Evolutionary conservation across 2,888 invertebrate genomes (phyloP), one percentile per base, ranked within the genome.

Genomic region (Hermaeophaga mercurialis): DNA sequence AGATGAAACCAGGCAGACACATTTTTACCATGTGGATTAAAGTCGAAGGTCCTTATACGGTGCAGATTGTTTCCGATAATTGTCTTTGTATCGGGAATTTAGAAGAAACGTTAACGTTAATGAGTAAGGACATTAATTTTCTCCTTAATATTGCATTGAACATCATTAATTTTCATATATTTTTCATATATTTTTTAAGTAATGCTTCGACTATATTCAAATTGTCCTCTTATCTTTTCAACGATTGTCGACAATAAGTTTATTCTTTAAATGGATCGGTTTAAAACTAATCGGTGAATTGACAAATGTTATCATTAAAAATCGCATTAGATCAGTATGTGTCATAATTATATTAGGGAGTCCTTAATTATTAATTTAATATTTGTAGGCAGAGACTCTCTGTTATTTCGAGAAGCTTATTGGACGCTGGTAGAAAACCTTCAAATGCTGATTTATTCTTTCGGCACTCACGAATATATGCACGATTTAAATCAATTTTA

Each of bases 371-470:
- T n/a, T n/a, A n/a, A n/a, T n/a, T n/a, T 73, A 5, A 64, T 66
- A 6, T 50, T 53, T 4, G 70, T 76, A 72, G 54, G 62, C 1
- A 50, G 28, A 11, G 75, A 77, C 62, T 70, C 74, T 0, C 59
- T 70, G 38, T 41, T 62, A 8, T 54, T 75, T n/a, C 61, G 63
- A 3, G 59, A 73, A 54, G 57, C 63, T 11, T 70, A 68, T 52
- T 63, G 63, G 6, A 61, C 71, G 14, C 59, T 75, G n/a, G 70
- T 71, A 1, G 67, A 67, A 17, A 57, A 53, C 11, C 76, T 72
- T 45, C 74, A 73, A 33, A 64, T 70, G 19, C 54, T 77, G 11
- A 66, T 75, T 0, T 66, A 69, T 48, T 61, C 68, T 12, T 75
- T 75, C 52, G 77, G 75, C 15, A 68, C 57, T 8, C 46, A 63